Conservation (phyloP, 2,797 vertebrate genomes). For the Meriones psammophilus region DNA sequence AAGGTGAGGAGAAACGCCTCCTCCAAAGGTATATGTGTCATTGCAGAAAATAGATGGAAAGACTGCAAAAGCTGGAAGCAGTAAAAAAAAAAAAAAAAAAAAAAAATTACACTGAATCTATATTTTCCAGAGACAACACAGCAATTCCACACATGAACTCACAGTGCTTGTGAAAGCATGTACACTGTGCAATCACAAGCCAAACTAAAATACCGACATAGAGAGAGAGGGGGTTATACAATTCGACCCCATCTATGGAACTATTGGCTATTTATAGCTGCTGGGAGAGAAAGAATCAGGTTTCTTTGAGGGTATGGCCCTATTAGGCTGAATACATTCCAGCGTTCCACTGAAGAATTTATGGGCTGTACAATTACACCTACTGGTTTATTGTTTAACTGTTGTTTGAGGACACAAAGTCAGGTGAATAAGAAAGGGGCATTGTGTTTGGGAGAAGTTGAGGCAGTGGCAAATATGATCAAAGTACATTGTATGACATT, state of each 20-base stretch:
- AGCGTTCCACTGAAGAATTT: not conserved
- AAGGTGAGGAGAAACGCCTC: not conserved
- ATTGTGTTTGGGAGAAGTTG: not conserved
- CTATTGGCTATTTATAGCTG: not conserved
- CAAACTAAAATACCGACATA: not conserved
- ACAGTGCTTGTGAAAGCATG: no score
- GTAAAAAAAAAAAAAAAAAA: no score
- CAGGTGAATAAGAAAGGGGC: not conserved
- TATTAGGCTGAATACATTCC: not conserved
- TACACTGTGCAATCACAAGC: not conserved
- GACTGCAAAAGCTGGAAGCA: not conserved
- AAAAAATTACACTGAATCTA: no score
- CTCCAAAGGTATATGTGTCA: not conserved
- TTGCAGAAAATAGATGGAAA: not conserved
- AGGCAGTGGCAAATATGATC: not conserved
- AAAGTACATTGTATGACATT: not conserved
- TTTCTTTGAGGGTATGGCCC: not conserved
- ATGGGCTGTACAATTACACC: not conserved
- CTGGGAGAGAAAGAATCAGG: not conserved
- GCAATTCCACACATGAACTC: not conserved
- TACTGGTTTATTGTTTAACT: not conserved
- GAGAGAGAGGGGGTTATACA: not conserved
- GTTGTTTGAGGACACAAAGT: not conserved
- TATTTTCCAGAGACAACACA: not conserved
- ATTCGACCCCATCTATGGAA: not conserved